Percentiles rank a stretch among this genome's conserved stretches.
phyloP scores from a whole-genome alignment of 2,888 invertebrate genomes.

The Drosophila affinis region DNA sequence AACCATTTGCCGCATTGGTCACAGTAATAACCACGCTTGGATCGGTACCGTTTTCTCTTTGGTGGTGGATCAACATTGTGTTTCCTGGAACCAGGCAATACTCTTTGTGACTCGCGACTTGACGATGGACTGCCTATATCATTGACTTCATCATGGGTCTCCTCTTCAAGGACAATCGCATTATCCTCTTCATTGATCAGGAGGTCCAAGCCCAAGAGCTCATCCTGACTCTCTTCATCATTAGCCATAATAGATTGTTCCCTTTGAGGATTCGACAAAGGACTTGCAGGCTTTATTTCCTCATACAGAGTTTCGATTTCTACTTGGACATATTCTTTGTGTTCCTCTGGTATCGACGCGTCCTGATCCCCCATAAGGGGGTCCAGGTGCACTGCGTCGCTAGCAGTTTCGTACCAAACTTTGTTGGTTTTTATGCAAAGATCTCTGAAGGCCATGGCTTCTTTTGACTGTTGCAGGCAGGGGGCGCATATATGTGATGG shows the following conservation, averaged over 20 bases:
- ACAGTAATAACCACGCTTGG: constrained; percentile 16
- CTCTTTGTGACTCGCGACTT: neutral
- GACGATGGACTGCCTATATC: neutral
- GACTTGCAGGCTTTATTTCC: neutral
- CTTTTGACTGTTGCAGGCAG: constrained; percentile 17
- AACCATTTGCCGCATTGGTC: constrained; percentile 47
- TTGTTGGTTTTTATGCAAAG: constrained; percentile 22
- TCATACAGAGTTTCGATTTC: neutral
- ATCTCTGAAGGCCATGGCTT: constrained; percentile 29
- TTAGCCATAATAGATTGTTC: neutral
- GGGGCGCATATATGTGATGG: constrained; percentile 21
- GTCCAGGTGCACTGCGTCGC: neutral
- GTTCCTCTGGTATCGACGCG: neutral
- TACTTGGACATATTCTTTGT: neutral
- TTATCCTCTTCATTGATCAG: neutral
- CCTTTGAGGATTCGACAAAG: neutral
- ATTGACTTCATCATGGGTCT: neutral
- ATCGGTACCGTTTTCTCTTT: neutral
- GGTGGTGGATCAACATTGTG: neutral
- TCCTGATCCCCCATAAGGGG: neutral
- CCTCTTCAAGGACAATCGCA: neutral
- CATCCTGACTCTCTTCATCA: neutral
- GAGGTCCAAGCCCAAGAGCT: neutral
- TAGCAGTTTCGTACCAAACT: neutral
- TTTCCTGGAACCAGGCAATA: neutral